Evolutionary conservation across 2,113 vertebrate species (phyloP).

Genomic region (Arvicanthis niloticus): DNA sequence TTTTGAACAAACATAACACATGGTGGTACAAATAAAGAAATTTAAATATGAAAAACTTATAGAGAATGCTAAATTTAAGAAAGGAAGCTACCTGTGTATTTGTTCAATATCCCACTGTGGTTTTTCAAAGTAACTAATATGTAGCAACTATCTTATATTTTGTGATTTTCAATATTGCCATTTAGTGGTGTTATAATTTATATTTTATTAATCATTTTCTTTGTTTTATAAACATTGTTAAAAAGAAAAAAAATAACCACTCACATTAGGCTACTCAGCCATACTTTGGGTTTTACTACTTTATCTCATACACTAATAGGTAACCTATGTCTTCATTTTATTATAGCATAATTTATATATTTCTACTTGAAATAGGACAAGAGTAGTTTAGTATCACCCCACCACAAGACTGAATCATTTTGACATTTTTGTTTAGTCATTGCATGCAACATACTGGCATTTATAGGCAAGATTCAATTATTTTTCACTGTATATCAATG

Average conservation of each 20-base stretch:
- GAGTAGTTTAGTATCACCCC: background rate
- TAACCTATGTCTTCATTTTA: background rate
- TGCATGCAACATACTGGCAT: background rate
- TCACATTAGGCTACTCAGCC: background rate
- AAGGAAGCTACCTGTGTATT: background rate
- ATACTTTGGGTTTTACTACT: background rate
- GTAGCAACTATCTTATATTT: background rate
- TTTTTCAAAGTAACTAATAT: background rate
- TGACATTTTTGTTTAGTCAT: background rate
- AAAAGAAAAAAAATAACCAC: background rate
- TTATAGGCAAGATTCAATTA: background rate
- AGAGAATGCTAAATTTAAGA: background rate
- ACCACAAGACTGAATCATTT: background rate
- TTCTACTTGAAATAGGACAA: background rate
- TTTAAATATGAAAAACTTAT: background rate
- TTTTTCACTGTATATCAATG: background rate
- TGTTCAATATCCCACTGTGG: background rate
- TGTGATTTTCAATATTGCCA: background rate
- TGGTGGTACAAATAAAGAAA: background rate
- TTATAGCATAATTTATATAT: background rate
- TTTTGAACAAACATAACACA: background rate
- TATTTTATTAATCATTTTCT: background rate
- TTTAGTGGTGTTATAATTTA: background rate
- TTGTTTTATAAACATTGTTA: background rate
- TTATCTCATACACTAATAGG: background rate